phyloP scores from a whole-genome alignment of 2,888 invertebrate species.

The Amiota communis region DNA sequence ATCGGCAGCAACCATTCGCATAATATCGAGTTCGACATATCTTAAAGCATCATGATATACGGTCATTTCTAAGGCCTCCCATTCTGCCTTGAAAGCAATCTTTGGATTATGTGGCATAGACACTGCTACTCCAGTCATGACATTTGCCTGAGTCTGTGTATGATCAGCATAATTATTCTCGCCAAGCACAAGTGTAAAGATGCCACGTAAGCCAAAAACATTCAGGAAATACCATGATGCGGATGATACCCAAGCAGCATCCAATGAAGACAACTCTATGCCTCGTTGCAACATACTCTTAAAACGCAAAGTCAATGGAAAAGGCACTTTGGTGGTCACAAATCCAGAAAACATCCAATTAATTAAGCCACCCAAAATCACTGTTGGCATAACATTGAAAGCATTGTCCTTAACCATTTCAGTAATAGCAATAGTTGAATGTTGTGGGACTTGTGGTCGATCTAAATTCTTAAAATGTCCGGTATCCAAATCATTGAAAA shows the following conservation, averaged over 20 bases:
- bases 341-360: conserved; percentile 99
- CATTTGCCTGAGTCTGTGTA: conserved; percentile 93
- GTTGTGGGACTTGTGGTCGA: conserved; percentile 84
- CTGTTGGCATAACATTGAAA: conserved; percentile 97
- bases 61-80: conserved; percentile 91
- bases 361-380: conserved; percentile 97
- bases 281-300: conserved; percentile 98
- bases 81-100: conserved; percentile 96
- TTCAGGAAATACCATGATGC: conserved; percentile 99
- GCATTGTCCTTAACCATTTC: conserved; percentile 90
- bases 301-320: conserved; percentile 94
- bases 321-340: conserved; percentile 96
- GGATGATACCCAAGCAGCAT: conserved; percentile 98
- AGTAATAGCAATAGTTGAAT: conserved; percentile 76
- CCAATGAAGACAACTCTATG: conserved; percentile 90
- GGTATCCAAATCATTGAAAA: conserved; percentile 93
- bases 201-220: conserved; percentile 95
- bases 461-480: conserved; percentile 93
- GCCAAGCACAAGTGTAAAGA: conserved; percentile 95
- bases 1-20: too few relatives aligned
- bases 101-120: conserved; percentile 95
- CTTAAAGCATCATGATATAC: conserved; percentile 74
- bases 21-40: neutral
- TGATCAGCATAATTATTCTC: conserved; percentile 86
- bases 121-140: conserved; percentile 95